Evolutionary conservation across 2,113 vertebrate species (phyloP), one percentile per base, ranked within the genome.

Genomic region (Salvelinus namaycush): DNA sequence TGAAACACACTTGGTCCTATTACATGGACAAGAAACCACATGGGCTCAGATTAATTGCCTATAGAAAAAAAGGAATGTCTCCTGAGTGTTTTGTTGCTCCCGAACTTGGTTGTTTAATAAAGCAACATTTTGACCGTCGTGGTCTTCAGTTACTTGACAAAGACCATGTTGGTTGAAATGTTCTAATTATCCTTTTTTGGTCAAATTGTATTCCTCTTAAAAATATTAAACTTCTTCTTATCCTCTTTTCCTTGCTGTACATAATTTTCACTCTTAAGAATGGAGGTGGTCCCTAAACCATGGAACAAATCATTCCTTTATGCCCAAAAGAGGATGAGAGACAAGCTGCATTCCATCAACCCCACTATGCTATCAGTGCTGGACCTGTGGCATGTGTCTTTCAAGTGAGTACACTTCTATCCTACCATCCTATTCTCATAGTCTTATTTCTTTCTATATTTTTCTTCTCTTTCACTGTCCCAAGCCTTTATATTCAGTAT

Each of bases 291-390:
- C 74, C 96, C 95, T 80, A 96, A 97, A 82, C 93, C 93, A 24
- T 97, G 96, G 96, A 93, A 93, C 13, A 91, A 89, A 69, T 91
- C 94, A 3, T 96, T 95, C 83, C 29, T 93, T 7, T 75, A 89
- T 64, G 92, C 94, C 0, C 62, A 44, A 9, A 87, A 80, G 74
- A 93, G 80, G n/a, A 92, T 97, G 60, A 89, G 75, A 57, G 81
- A 90, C 20, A 92, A 94, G 39, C 90, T 97, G 72, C 91, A 97
- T n/a, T 76, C 92, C 1, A 57, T 95, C 78, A 97, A 94, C 86
- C 93, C 95, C 68, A 92, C 86, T 0, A 95, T 97, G 95, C 79
- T 91, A 71, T 87, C 93, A 20, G 84, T 96, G 80, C 75, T 92
- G 31, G 77, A 90, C 31, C 85, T 96, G 57, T 97, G 97, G 96